Base-by-base conservation (phyloP, 1,140 invertebrate species). In the Drosophila sulfurigaster region DNA sequence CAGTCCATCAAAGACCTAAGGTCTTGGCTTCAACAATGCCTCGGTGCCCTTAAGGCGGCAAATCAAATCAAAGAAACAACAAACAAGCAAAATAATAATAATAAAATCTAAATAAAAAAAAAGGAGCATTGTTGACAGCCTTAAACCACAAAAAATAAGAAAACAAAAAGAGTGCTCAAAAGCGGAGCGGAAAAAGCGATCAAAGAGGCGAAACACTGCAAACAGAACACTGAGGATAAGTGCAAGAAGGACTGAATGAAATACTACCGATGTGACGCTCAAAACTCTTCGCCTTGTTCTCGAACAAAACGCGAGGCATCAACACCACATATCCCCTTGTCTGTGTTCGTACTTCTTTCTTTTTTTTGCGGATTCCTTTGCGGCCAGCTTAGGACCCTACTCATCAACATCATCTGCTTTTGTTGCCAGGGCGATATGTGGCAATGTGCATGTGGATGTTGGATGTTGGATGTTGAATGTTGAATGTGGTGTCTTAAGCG, bases 171-270 rank as follows among this genome's bases (percentile, higher is more conserved):
- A 71, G 78, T 57, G 74, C 71, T 52, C 66, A 81, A 89, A 85
- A 81, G n/a, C n/a, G 81, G 38, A 89, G 85, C 85, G 85, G 85
- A 89, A 89, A 89, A 89, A 89, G 85, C 85, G 85, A 89, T 89
- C 85, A 89, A 88, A 83, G 83, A 80, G 70, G 69, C 64, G 51
- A 75, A 70, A 58, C 58, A 51, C 30, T 56, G 28, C 54, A 72
- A 51, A 38, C 8, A 71, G 20, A 20, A 54, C 28, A 56, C 10
- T 45, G 59, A 70, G 75, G 25, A 57, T 65, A 76, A 54, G 56
- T 16, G 54, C 16, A 43, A 51, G 28, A 56, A 43, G 5, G n/a
- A 46, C 11, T 30, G 5, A 43, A 52, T 32, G 62, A 41, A 72
- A 38, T 25, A 25, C 38, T 48, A 64, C 43, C 30, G 46, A 46